phyloP scores from a whole-genome alignment of 2,113 vertebrate species.

The Malaclemys terrapin region DNA sequence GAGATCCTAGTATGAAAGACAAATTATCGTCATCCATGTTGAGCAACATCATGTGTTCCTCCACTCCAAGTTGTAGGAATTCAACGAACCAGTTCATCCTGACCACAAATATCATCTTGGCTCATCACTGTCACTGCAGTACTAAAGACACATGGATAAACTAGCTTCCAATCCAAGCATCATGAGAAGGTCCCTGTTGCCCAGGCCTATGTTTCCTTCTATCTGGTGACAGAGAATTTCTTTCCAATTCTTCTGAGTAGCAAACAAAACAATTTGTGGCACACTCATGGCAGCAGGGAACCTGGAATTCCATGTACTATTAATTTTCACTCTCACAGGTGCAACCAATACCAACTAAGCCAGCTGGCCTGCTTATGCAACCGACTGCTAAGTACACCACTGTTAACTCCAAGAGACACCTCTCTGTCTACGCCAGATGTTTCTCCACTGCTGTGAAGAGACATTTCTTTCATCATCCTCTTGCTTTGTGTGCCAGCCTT shows the following conservation, averaged over 20 bases:
- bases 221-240: background rate
- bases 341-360: slow-evolving; percentile 11
- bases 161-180: background rate
- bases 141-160: background rate
- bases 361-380: background rate
- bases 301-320: background rate
- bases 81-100: background rate
- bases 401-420: slow-evolving; percentile 24
- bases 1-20: background rate
- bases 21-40: background rate
- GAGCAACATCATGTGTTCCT: background rate
- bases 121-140: background rate
- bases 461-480: background rate
- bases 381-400: slow-evolving; percentile 27
- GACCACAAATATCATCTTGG: background rate
- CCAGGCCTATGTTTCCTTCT: background rate
- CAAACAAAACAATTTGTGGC: background rate
- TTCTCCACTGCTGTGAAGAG: background rate
- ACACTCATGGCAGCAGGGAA: background rate
- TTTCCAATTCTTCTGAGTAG: background rate
- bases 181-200: background rate
- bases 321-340: background rate
- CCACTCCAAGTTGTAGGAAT: background rate
- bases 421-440: background rate
- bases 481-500: background rate